These are phyloP conservation scores for Brachionichthys hirsutus DNA, from an alignment of 2,113 vertebrate species.

Conservation along the genomic window DNA sequence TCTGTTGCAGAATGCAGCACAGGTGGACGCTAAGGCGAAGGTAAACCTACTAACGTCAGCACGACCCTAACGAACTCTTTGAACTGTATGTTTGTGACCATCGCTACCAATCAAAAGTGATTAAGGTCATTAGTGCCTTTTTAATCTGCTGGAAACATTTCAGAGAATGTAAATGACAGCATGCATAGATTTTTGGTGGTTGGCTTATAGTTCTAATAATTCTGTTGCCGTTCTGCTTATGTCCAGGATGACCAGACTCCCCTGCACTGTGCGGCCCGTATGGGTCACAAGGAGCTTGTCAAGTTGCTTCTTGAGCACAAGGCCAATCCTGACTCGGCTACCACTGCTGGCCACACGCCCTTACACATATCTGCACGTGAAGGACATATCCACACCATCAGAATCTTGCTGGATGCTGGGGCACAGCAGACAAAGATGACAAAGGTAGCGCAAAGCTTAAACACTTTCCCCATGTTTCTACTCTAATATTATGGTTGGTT, in stretches of 20 bases:
- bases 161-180: too few relatives aligned
- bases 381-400: conserved; percentile 85
- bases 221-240: background rate
- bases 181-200: too few relatives aligned
- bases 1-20: conserved; percentile 93
- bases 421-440: conserved; percentile 94
- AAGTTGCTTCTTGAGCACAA: conserved; percentile 87
- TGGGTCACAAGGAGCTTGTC: conserved; percentile 90
- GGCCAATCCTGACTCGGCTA: conserved; percentile 87
- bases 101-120: background rate
- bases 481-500: too few relatives aligned
- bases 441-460: conserved; percentile 81
- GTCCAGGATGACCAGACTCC: conserved; percentile 95
- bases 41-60: conserved; percentile 56
- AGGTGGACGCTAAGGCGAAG: conserved; percentile 95
- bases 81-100: background rate
- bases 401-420: conserved; percentile 86
- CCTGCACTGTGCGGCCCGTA: conserved; percentile 93
- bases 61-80: background rate
- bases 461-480: too few relatives aligned
- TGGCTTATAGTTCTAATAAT: too few relatives aligned
- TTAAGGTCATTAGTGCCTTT: background rate
- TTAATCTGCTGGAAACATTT: background rate
- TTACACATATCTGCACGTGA: conserved; percentile 90
- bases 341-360: conserved; percentile 90